Percentiles rank a stretch among this genome's conserved stretches.
phyloP scores from a whole-genome alignment of 2,888 invertebrate genomes.

The Hypsopygia costalis region DNA sequence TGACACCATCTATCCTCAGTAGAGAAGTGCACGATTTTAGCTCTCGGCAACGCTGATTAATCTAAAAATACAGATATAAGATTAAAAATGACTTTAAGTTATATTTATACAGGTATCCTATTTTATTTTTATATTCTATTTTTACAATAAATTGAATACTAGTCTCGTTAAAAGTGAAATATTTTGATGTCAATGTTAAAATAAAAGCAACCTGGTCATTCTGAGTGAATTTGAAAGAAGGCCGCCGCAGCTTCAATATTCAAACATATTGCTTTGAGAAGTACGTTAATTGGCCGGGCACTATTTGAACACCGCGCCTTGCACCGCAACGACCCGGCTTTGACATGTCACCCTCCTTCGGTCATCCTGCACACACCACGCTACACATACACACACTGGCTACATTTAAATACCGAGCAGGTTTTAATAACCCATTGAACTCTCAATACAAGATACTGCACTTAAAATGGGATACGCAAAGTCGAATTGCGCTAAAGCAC shows the following conservation, averaged over 20 bases:
- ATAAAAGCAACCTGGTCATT: too few species aligned
- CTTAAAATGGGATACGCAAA: constrained; percentile 57
- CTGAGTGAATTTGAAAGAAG: constrained; percentile 54
- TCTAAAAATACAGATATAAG: too few species aligned
- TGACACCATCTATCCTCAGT: neutral
- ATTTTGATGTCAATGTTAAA: too few species aligned
- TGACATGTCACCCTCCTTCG: neutral
- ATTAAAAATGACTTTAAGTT: too few species aligned
- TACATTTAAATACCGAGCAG: constrained; percentile 19
- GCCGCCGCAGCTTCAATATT: constrained; percentile 48
- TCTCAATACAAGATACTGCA: constrained; percentile 62
- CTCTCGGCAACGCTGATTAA: neutral
- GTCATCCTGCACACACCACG: constrained; percentile 3
- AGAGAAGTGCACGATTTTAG: neutral
- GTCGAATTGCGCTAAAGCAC: constrained; percentile 50
- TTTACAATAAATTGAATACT: too few species aligned
- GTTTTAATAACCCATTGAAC: constrained; percentile 44
- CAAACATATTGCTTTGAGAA: constrained; percentile 52
- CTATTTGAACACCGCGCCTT: constrained; percentile 27
- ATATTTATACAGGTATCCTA: too few species aligned
- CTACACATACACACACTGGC: constrained; percentile 15
- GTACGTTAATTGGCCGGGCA: constrained; percentile 65
- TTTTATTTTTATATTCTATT: too few species aligned
- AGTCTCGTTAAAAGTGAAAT: too few species aligned
- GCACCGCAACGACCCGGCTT: constrained; percentile 16